These are phyloP conservation scores for Chloebia gouldiae DNA, from an alignment of 2,113 vertebrate species.

Conservation along the genomic window DNA sequence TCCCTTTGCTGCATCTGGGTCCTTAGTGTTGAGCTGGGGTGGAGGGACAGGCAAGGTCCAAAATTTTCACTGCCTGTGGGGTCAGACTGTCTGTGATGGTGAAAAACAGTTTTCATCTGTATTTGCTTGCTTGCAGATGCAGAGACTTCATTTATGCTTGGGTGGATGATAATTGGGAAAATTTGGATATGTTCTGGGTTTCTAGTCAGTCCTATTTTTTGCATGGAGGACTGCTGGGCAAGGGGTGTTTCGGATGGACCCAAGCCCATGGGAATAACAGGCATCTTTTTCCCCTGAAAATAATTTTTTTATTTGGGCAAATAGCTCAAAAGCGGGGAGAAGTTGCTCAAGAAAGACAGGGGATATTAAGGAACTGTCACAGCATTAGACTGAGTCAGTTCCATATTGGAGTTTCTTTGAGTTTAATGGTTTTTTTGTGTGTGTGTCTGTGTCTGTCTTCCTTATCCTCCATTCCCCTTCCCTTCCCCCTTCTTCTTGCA, in stretches of 20 bases:
- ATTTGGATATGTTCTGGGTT: not conserved
- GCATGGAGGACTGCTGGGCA: not conserved
- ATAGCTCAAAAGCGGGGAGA: not conserved
- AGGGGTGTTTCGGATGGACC: not conserved
- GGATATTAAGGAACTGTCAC: slow-evolving; percentile 38
- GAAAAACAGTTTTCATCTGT: not conserved
- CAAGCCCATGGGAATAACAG: not conserved
- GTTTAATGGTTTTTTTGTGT: slow-evolving; percentile 29
- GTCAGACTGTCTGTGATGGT: not conserved
- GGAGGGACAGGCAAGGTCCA: not conserved
- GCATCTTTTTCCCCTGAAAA: not conserved
- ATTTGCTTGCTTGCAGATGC: slow-evolving; percentile 5
- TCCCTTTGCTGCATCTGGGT: slow-evolving; percentile 34
- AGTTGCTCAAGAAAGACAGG: not conserved
- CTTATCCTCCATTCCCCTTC: slow-evolving; percentile 17
- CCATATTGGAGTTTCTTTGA: not conserved
- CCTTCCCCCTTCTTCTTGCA: slow-evolving; percentile 40
- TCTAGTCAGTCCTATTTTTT: not conserved
- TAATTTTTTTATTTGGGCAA: not conserved
- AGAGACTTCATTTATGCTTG: not conserved
- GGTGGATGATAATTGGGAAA: not conserved
- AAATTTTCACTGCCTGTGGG: not conserved
- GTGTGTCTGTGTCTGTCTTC: slow-evolving; percentile 17
- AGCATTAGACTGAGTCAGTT: slow-evolving; percentile 34
- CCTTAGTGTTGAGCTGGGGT: not conserved